Evolutionary conservation across 2,113 vertebrate species (phyloP), one percentile per base, ranked within the genome.

Genomic region (Lepus timidus): DNA sequence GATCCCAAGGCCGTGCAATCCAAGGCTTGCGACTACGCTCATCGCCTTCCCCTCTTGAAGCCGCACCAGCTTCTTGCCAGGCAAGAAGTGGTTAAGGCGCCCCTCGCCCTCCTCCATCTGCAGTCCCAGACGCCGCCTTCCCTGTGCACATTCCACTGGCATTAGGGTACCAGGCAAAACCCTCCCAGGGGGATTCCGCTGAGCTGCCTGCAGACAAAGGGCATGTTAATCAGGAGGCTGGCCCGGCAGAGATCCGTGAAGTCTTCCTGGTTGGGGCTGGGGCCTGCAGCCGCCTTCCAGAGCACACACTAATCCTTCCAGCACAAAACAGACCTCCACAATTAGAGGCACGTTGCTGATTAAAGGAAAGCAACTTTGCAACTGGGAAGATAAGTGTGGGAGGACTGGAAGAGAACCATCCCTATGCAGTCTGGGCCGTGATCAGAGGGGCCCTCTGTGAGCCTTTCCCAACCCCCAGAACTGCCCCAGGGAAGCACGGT

Each of bases 91-190:
- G 58, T 29, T 29, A 29, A 49, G 0, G 0, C 7, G 1, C 25
- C 36, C 27, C 29, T 73, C 0, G 0, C 11, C 67, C 4, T 6
- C 19, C 0, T 51, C 90, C 49, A 2, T 79, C 94, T 55, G n/a
- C 25, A 68, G 55, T 11, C 58, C 51, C 75, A 23, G 52, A 27
- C 22, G 3, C 5, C 6, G 68, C 10, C 33, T n/a, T 55, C 0
- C 0, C 0, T 9, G 0, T 33, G 31, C 4, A 9, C 78, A 75
- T 85, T 96, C 95, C 94, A 16, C 17, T 70, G 36, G 92, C n/a
- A n/a, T 93, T 49, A 81, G 44, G 49, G 94, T 90, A 49, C 95
- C 95, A 92, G 96, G 95, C 64, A 0, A 74, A 85, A 29, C 49
- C 51, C 86, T 85, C 90, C 25, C 87, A 14, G 74, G 44, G 49